Percentiles rank a stretch among this genome's conserved stretches.
These are phyloP conservation scores for Lissocephala sabroskyi DNA, from an alignment of 2,888 invertebrate genomes.

Conservation along the genomic window DNA sequence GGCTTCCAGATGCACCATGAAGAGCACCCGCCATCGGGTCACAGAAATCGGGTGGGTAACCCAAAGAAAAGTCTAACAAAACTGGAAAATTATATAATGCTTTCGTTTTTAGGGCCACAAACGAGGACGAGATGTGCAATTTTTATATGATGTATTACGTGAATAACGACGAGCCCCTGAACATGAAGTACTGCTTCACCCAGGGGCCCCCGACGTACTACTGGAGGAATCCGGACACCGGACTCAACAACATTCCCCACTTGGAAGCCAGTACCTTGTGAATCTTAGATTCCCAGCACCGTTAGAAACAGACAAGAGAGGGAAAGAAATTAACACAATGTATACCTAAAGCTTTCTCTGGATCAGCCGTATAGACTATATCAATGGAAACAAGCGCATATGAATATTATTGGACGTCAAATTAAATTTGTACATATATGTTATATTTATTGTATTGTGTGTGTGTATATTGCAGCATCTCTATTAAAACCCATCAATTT, in stretches of 20 bases:
- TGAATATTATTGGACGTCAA: slow-evolving; percentile 50
- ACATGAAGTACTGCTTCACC: slow-evolving; percentile 87
- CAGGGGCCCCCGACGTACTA: slow-evolving; percentile 88
- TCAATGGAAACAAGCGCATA: slow-evolving; percentile 16
- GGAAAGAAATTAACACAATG: slow-evolving; percentile 35
- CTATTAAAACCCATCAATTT: no score
- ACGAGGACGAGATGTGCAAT: slow-evolving; percentile 95
- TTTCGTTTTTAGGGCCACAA: slow-evolving; percentile 81
- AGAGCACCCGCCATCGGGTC: slow-evolving; percentile 77
- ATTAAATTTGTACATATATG: slow-evolving; percentile 39
- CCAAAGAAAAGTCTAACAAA: no score
- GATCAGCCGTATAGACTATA: no score
- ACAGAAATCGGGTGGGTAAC: slow-evolving; percentile 89
- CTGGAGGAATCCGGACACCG: slow-evolving; percentile 80
- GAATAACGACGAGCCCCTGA: slow-evolving; percentile 80
- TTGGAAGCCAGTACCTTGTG: slow-evolving; percentile 76
- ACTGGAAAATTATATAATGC: background rate
- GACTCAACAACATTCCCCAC: slow-evolving; percentile 84
- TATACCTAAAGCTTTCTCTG: slow-evolving; percentile 55
- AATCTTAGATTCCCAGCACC: slow-evolving; percentile 25
- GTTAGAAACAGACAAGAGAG: slow-evolving; percentile 9
- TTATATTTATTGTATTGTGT: slow-evolving; percentile 28
- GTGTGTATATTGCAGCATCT: no score
- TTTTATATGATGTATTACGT: slow-evolving; percentile 96
- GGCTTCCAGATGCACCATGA: slow-evolving; percentile 95